Base-by-base conservation (phyloP, 2,888 invertebrate species). In the Malthinus seriepunctatus region DNA sequence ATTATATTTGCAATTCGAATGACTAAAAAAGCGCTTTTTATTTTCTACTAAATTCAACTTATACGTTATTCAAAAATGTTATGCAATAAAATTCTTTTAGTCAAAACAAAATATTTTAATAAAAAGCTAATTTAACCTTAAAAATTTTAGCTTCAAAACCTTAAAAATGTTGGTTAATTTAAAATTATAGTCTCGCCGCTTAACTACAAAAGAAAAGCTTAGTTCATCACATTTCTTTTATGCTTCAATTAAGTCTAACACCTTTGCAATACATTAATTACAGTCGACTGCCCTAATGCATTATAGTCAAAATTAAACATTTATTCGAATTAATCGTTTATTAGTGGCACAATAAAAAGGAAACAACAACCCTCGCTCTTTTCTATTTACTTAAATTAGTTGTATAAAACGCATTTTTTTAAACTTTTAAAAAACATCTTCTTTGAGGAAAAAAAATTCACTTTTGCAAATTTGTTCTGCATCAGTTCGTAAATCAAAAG, bases 1-100 rank as follows among this genome's bases (percentile, higher is more conserved):
- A 70, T 73, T 73, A 71, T 69, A 75, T 74, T 75, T 73, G 75
- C 75, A 75, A 74, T 73, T 75, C 75, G 75, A 73, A 74, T 73
- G 70, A 68, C 68, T 65, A 70, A 63, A 67, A 51, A 47, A 51
- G 23, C 51, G 32, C 33, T 59, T 57, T 50, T 59, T 46, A 59
- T 51, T 54, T 50, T 59, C 50, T 51, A 54, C 50, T 38, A 55
- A 44, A 50, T 59, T 53, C 50, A 54, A 54, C 49, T 48, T 48
- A 58, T 46, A 32, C 32, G 32, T 46, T 46, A 32, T 32, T 12
- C 46, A 46, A 23, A 23, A 23, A 23, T 5, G 23, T 23, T 5
- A 5, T 5, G 23, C 23, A 23, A 42, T 15, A 42, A 42, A 15
- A 42, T 42, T 42, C 39, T 42, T 42, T 15, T 42, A 42, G 39